Conservation (phyloP, 2,888 invertebrate species). For the Ennomos erosarius region DNA sequence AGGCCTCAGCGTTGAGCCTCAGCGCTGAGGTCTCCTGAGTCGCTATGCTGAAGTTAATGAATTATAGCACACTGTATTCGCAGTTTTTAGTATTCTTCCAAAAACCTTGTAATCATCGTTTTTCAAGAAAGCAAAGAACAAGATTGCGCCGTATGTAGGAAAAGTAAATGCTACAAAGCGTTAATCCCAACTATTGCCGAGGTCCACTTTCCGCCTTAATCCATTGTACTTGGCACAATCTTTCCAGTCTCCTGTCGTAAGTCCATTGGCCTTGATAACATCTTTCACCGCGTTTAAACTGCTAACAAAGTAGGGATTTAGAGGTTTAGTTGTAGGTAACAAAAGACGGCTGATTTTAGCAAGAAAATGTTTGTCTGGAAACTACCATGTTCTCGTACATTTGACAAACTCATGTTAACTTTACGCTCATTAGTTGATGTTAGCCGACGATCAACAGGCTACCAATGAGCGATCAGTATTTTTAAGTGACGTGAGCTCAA, state of each 20-base stretch:
- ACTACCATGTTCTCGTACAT: too few relatives aligned
- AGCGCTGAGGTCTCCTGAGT: too few relatives aligned
- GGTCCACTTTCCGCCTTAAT: slow-evolving; percentile 6
- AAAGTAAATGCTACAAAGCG: neutral
- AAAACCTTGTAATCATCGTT: neutral
- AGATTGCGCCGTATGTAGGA: slow-evolving; percentile 2
- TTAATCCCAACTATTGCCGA: slow-evolving; percentile 12
- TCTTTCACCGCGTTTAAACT: slow-evolving; percentile 5
- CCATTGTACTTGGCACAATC: slow-evolving; percentile 17
- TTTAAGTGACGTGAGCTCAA: too few relatives aligned
- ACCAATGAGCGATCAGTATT: too few relatives aligned
- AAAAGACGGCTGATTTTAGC: neutral
- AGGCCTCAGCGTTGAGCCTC: too few relatives aligned
- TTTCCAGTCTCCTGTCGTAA: slow-evolving; percentile 6
- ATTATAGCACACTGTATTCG: too few relatives aligned
- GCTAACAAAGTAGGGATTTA: slow-evolving; percentile 9
- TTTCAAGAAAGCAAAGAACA: neutral
- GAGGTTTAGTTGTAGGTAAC: slow-evolving; percentile 1
- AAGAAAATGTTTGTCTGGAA: too few relatives aligned
- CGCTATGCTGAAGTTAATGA: too few relatives aligned
- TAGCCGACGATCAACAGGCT: too few relatives aligned
- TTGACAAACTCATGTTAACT: too few relatives aligned
- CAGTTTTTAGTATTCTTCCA: neutral
- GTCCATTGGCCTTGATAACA: slow-evolving; percentile 10
- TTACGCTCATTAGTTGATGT: too few relatives aligned